Percentiles rank a stretch among this genome's conserved stretches.
These are phyloP conservation scores for Asteroscopus sphinx DNA, from an alignment of 2,888 invertebrate genomes.

Conservation along the genomic window DNA sequence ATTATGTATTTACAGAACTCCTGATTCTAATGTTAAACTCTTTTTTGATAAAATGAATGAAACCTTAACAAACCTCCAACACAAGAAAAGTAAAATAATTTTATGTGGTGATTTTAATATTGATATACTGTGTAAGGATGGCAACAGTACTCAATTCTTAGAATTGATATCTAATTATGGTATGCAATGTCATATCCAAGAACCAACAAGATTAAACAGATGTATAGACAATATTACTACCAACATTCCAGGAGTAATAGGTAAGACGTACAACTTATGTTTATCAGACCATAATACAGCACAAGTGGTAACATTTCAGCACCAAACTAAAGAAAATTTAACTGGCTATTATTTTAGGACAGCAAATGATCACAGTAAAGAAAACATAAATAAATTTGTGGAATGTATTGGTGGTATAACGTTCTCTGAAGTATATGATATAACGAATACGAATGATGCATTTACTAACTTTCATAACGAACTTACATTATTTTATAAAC, in stretches of 20 bases:
- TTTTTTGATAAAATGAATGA: constrained; percentile 12
- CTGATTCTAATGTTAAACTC: constrained; percentile 7
- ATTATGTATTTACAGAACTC: constrained; percentile 8
- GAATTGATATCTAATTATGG: constrained; percentile 7
- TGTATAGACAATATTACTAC: constrained; percentile 10
- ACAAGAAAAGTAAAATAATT: constrained; percentile 8
- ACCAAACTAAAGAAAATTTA: too few relatives aligned
- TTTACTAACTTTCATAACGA: too few relatives aligned
- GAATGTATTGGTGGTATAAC: constrained; percentile 6
- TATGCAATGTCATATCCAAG: constrained; percentile 8
- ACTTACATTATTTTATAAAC: too few relatives aligned
- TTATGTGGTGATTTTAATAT: too few relatives aligned
- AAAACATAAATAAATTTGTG: constrained; percentile 2
- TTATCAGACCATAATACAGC: too few relatives aligned
- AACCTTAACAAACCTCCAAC: constrained; percentile 1
- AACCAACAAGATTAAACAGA: constrained; percentile 9
- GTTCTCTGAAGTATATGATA: too few relatives aligned
- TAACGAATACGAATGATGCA: too few relatives aligned
- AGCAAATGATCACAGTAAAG: constrained; percentile 6
- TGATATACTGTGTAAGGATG: constrained; percentile 4
- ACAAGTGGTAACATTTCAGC: too few relatives aligned
- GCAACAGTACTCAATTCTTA: constrained; percentile 5
- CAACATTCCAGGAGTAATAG: constrained; percentile 4
- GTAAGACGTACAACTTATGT: too few relatives aligned
- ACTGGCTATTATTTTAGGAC: too few relatives aligned